A percentile compares a stretch with the other conserved stretches of the same genome.
Evolutionary conservation across 1,140 invertebrate genomes (phyloP).

Genomic region (Nasonia vitripennis): DNA sequence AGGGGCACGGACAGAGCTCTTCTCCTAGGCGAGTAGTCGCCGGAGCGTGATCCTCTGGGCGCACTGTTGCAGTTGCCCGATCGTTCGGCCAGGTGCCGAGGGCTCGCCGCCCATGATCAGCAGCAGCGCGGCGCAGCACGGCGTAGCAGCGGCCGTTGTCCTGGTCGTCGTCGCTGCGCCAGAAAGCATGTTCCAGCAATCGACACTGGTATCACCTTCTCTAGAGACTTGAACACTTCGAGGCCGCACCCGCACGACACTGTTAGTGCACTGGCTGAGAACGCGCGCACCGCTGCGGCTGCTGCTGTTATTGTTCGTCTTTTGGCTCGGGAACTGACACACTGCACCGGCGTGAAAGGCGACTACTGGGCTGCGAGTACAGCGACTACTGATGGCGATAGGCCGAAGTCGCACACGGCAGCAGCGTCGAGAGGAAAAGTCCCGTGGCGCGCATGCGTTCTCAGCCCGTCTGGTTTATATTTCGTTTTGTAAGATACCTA

Average conservation of each 20-base stretch:
- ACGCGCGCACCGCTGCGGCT: background rate
- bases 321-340: background rate
- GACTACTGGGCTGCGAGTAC: slow-evolving; percentile 43
- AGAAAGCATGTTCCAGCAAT: background rate
- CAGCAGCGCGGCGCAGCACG: background rate
- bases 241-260: slow-evolving; percentile 8
- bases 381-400: slow-evolving; percentile 43
- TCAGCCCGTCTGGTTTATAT: background rate
- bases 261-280: background rate
- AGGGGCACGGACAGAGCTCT: background rate
- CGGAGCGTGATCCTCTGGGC: background rate
- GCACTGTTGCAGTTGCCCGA: background rate
- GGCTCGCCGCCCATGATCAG: slow-evolving; percentile 18
- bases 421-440: slow-evolving; percentile 40
- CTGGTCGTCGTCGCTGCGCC: background rate
- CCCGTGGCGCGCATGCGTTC: slow-evolving; percentile 23
- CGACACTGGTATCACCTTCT: background rate
- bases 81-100: background rate
- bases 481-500: background rate
- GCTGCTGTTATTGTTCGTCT: background rate
- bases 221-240: background rate
- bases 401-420: background rate
- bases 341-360: slow-evolving; percentile 33
- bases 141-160: background rate
- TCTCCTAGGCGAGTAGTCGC: background rate